Base-by-base conservation (phyloP, 1,140 invertebrate genomes). In the Drosophila kikkawai region DNA sequence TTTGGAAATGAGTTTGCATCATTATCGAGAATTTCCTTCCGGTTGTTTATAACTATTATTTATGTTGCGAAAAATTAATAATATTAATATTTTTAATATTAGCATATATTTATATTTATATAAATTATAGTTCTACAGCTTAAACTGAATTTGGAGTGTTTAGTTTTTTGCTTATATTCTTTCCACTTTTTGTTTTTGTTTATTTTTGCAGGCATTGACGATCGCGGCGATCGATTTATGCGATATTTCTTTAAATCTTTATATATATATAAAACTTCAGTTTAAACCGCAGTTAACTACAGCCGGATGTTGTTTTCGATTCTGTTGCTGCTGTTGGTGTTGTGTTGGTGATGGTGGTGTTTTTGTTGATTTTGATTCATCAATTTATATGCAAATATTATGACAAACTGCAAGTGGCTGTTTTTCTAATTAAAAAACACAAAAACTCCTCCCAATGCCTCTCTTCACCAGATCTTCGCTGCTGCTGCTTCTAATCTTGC, bases 61-160 rank as follows among this genome's bases (percentile, higher is more conserved):
- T 90, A 84, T 75, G 84, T 90, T 84, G 85, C 74, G 82, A 78
- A 90, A 83, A 88, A 84, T 84, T 88, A 88, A 88, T 87, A 88
- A 87, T 88, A 88, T 88, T 88, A 88, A 88, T 88, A 84, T 88
- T 84, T 87, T 88, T 87, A 87, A 87, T 87, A 87, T 87, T 87
- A 87, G 80, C 84, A 87, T 87, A 78, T 84, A 87, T 88, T 80
- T 88, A 88, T 90, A 90, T 79, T 80, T 90, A 82, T 88, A 90
- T 88, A 84, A 90, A 88, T 88, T 90, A 88, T 87, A 88, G 84
- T 84, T 88, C 84, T 88, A 90, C 84, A 88, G 84, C 80, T 88
- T 88, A 88, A 88, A 88, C 84, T 84, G 84, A 88, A 88, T 90
- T 90, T 88, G 85, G 84, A 90, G 85, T 88, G 85, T 88, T 87